A percentile compares a stretch with the other conserved stretches of the same genome.
phyloP scores from a whole-genome alignment of 2,113 vertebrate species.

The Prionailurus bengalensis region DNA sequence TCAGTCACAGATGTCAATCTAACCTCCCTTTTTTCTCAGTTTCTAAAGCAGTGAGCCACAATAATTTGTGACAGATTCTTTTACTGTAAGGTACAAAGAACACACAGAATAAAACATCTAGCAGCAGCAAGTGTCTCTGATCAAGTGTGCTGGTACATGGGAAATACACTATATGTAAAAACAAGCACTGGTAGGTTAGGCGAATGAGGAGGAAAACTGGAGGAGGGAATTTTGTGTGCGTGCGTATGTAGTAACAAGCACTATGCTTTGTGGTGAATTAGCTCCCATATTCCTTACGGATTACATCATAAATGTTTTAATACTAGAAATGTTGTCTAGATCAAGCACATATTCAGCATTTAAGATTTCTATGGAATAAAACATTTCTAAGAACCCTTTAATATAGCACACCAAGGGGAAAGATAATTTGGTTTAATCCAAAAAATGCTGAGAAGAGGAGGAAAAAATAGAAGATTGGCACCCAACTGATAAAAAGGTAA shows the following conservation, averaged over 20 bases:
- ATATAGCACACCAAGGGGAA: background rate
- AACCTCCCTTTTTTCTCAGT: conserved; percentile 91
- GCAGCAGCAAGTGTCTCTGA: conserved; percentile 91
- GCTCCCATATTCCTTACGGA: conserved; percentile 87
- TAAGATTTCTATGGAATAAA: conserved; percentile 73
- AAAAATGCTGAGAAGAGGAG: conserved; percentile 41
- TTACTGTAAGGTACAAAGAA: conserved; percentile 95
- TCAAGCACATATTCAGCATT: conserved; percentile 59
- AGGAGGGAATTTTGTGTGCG: background rate
- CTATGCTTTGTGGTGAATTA: conserved; percentile 86
- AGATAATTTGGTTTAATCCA: conserved; percentile 55
- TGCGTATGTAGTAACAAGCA: conserved; percentile 79
- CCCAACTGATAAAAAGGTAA: conserved; percentile 50
- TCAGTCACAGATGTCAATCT: conserved; percentile 95
- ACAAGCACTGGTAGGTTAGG: conserved; percentile 90
- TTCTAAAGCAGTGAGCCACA: conserved; percentile 93
- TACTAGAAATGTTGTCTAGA: conserved; percentile 80
- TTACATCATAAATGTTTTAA: conserved; percentile 86
- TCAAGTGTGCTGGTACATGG: conserved; percentile 90
- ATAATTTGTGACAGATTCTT: conserved; percentile 95
- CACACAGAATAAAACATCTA: conserved; percentile 94
- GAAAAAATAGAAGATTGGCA: background rate
- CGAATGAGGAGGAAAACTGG: conserved; percentile 80
- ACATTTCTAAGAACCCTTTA: conserved; percentile 62
- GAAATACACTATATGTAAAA: conserved; percentile 91